Conservation (phyloP, 1,140 invertebrate genomes). For the Ceratina japonica region DNA sequence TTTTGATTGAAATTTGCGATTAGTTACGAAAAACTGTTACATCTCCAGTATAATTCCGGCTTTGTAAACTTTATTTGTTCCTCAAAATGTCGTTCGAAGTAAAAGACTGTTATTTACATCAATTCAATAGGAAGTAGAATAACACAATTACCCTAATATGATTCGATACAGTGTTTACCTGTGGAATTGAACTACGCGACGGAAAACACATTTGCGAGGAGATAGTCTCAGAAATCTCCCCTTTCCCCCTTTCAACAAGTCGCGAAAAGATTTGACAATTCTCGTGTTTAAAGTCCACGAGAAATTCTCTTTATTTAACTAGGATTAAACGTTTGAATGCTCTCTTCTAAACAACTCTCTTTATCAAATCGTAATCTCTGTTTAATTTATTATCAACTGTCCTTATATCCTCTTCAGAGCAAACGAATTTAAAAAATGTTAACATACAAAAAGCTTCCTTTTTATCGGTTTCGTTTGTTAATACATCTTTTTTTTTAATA, state of each 20-base stretch:
- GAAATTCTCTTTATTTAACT: conserved; percentile 1
- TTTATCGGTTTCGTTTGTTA: conserved; percentile 16
- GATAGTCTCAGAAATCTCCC: conserved; percentile 3
- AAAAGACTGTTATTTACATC: conserved; percentile 40
- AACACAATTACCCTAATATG: conserved; percentile 19
- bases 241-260: conserved; percentile 15
- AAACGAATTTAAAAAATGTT: conserved; percentile 12
- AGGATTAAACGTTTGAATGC: neutral
- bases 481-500: conserved; percentile 1
- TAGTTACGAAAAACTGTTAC: conserved; percentile 24
- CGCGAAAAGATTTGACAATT: conserved; percentile 29
- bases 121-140: conserved; percentile 32
- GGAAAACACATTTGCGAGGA: neutral
- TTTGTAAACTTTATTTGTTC: conserved; percentile 1
- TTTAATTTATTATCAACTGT: neutral
- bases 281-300: conserved; percentile 1
- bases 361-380: neutral
- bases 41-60: neutral
- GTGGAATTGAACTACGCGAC: too few relatives aligned
- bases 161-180: conserved; percentile 24
- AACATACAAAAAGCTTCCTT: conserved; percentile 25
- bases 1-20: conserved; percentile 28
- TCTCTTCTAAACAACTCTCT: neutral
- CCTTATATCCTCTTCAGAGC: neutral
- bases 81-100: conserved; percentile 14